Conservation (phyloP, 1,140 invertebrate genomes). For the Callitettix versicolor region DNA sequence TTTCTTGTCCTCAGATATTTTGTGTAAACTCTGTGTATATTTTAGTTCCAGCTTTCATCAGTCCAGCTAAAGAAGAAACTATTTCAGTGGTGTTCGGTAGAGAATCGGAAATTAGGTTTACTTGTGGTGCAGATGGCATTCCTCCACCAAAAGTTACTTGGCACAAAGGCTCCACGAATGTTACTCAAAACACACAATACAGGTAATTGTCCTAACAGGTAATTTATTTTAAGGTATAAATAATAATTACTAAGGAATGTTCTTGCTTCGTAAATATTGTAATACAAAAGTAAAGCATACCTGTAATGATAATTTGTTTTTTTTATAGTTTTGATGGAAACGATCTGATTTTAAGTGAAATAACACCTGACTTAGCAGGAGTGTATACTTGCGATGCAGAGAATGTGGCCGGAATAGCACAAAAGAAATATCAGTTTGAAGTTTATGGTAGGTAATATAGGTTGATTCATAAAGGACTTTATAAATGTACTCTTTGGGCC, state of each 20-base stretch:
- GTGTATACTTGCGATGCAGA: slow-evolving; percentile 40
- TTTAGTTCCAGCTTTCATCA: too few relatives aligned
- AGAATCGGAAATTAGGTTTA: background rate
- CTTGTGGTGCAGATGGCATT: background rate
- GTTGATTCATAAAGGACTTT: too few relatives aligned
- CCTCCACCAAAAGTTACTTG: background rate
- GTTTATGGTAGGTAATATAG: slow-evolving; percentile 38
- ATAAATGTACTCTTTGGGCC: too few relatives aligned
- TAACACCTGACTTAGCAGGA: slow-evolving; percentile 23
- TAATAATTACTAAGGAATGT: background rate
- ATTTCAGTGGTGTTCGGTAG: background rate
- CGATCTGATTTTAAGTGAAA: slow-evolving; percentile 20
- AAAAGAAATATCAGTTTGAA: slow-evolving; percentile 40
- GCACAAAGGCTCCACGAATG: background rate
- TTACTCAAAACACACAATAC: background rate
- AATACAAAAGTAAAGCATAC: background rate
- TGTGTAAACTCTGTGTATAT: background rate
- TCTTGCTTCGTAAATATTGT: background rate
- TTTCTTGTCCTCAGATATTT: too few relatives aligned
- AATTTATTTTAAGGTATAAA: too few relatives aligned
- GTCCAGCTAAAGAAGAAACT: too few relatives aligned
- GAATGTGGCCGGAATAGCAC: slow-evolving; percentile 41
- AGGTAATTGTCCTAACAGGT: background rate
- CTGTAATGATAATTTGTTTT: background rate
- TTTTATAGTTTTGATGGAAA: slow-evolving; percentile 5